phyloP scores from a whole-genome alignment of 30 jellyfish, hydroid and myxozoan species.

The Pelagia noctiluca region DNA sequence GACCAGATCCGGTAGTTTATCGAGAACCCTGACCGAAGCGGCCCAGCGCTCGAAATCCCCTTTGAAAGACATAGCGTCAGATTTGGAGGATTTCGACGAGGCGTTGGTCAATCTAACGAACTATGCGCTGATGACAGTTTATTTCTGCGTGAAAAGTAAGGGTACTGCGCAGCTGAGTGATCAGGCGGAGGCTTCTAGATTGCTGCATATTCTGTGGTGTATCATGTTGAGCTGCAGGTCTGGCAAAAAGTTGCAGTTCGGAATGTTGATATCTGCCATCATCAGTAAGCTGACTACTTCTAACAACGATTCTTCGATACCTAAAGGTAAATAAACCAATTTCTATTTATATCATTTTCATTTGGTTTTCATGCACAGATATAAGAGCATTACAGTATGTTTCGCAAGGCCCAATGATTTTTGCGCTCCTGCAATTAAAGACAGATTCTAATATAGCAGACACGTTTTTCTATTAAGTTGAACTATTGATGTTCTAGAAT shows the following conservation, averaged over 20 bases:
- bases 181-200: neutral
- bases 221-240: constrained; percentile 47
- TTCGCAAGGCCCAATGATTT: too few species aligned
- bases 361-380: too few species aligned
- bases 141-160: constrained; percentile 35
- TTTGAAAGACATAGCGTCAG: constrained; percentile 61
- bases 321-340: too few species aligned
- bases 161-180: neutral
- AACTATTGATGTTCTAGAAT: too few species aligned
- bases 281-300: constrained; percentile 35
- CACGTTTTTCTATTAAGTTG: too few species aligned
- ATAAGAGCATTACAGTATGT: too few species aligned
- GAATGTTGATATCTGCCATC: constrained; percentile 33
- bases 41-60: constrained; percentile 85
- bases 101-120: constrained; percentile 65
- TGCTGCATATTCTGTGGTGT: constrained; percentile 66
- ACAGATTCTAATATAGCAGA: too few species aligned
- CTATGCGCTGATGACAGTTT: constrained; percentile 71
- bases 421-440: too few species aligned
- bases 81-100: constrained; percentile 68
- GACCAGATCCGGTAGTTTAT: constrained; percentile 72
- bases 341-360: too few species aligned
- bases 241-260: constrained; percentile 36
- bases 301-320: too few species aligned
- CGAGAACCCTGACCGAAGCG: constrained; percentile 83